These are phyloP conservation scores for Theretra japonica DNA, from an alignment of 2,888 invertebrate species.

Conservation along the genomic window DNA sequence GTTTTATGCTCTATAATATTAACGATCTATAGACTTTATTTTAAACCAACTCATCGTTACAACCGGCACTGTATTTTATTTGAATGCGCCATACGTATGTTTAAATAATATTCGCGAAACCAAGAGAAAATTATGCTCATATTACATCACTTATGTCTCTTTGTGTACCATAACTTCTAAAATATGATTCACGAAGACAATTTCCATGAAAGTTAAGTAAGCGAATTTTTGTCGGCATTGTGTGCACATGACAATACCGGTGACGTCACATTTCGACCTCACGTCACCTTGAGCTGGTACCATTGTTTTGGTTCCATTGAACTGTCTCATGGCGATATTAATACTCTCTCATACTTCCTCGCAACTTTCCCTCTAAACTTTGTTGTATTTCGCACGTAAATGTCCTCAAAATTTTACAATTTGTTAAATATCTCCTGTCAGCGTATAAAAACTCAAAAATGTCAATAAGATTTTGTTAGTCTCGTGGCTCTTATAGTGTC, in stretches of 20 bases:
- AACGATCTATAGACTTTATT: too few species aligned
- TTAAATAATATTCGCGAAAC: too few species aligned
- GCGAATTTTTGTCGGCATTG: conserved; percentile 13
- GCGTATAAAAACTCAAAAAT: too few species aligned
- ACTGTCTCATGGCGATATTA: conserved; percentile 1
- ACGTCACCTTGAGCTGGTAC: conserved; percentile 17
- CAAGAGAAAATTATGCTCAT: too few species aligned
- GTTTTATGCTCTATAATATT: too few species aligned
- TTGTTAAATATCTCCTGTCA: too few species aligned
- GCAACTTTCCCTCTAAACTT: not conserved
- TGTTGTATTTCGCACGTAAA: not conserved
- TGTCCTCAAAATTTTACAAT: not conserved
- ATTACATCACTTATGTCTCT: not conserved
- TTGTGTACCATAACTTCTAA: not conserved
- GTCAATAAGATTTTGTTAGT: too few species aligned
- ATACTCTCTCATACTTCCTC: not conserved
- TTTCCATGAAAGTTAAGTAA: conserved; percentile 5
- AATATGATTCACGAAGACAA: not conserved
- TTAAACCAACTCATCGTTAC: too few species aligned
- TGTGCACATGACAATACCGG: not conserved
- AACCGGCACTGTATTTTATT: too few species aligned
- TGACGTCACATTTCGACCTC: not conserved
- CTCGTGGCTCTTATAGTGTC: too few species aligned
- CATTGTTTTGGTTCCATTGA: conserved; percentile 7
- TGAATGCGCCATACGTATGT: too few species aligned